Base-by-base conservation (phyloP, 2,888 invertebrate genomes). In the Diadegma fenestrale region DNA sequence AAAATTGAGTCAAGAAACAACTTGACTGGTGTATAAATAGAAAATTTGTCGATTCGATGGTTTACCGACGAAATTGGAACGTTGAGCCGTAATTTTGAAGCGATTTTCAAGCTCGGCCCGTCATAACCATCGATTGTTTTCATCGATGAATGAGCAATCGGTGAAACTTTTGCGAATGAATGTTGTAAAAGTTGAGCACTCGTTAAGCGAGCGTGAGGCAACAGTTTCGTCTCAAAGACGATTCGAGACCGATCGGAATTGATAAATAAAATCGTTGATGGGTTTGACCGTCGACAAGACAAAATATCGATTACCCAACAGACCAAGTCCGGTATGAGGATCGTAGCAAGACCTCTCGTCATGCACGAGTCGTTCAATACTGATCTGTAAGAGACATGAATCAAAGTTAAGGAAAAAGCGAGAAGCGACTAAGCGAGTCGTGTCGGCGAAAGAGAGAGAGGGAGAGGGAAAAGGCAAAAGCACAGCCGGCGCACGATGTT, bases 401-500 rank as follows among this genome's bases (percentile, higher is more conserved):
- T 79, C 75, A 83, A 51, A 54, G 66, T 37, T 26, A 14, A 26
- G 58, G 58, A 58, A 58, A 73, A 66, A 82, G 81, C 75, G 71
- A 78, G 51, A 79, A 63, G 61, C 30, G 68, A 72, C 41, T 17
- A 73, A 80, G 80, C 51, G 68, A 71, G n/a, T 26, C 1, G 30
- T 17, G 30, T 37, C 26, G 33, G 3, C 10, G 64, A 22, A 17
- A 63, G 64, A 82, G 54, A 26, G 68, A 64, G 54, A 61, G 79
- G 58, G 77, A 64, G 82, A 79, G 72, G 43, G 80, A 84, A 76
- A 48, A 48, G 77, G 68, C 84, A 84, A 79, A 90, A 87, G 90
- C 87, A 89, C 86, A 89, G 88, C 71, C 90, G 88, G 87, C 87
- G 73, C 80, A 58, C 68, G 51, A 45, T 69, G 85, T 82, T 84